Conservation (phyloP, 1,140 invertebrate species). For the Drosophila mojavensis region DNA sequence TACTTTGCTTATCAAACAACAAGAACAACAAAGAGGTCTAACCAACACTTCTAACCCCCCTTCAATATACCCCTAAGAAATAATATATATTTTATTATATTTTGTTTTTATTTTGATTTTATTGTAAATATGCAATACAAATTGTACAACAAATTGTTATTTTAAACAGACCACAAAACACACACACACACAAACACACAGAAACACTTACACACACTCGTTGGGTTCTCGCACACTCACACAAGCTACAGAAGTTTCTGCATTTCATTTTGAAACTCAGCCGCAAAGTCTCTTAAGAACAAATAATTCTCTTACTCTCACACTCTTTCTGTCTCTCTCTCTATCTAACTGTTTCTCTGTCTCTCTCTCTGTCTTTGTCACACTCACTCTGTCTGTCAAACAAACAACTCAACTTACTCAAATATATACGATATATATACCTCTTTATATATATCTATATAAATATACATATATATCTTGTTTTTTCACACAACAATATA, state of each 20-base stretch:
- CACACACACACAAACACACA: constrained; percentile 48
- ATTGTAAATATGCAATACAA: constrained; percentile 74
- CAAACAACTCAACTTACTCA: constrained; percentile 33
- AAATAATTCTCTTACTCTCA: constrained; percentile 45
- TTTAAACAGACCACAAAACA: constrained; percentile 56
- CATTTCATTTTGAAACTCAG: constrained; percentile 35
- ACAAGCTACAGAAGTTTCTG: constrained; percentile 24
- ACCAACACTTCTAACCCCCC: background rate
- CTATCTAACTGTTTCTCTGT: constrained; percentile 9
- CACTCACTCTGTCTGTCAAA: constrained; percentile 64
- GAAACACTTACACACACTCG: constrained; percentile 34
- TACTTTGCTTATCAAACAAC: constrained; percentile 57
- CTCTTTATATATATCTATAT: constrained; percentile 52
- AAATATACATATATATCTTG: constrained; percentile 64
- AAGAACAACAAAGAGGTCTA: constrained; percentile 17
- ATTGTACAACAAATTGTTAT: constrained; percentile 47
- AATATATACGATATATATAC: constrained; percentile 25
- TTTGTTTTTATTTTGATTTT: constrained; percentile 83
- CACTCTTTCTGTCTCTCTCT: constrained; percentile 39
- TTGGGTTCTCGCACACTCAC: constrained; percentile 43
- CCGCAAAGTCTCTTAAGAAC: constrained; percentile 36
- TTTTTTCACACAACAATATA: constrained; percentile 59
- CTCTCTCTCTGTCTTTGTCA: constrained; percentile 50
- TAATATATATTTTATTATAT: constrained; percentile 58
- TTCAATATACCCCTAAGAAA: constrained; percentile 2